Percentiles rank a stretch among this genome's conserved stretches.
phyloP scores from a whole-genome alignment of 1,140 invertebrate species.

The Trachymyrmex cornetzi region DNA sequence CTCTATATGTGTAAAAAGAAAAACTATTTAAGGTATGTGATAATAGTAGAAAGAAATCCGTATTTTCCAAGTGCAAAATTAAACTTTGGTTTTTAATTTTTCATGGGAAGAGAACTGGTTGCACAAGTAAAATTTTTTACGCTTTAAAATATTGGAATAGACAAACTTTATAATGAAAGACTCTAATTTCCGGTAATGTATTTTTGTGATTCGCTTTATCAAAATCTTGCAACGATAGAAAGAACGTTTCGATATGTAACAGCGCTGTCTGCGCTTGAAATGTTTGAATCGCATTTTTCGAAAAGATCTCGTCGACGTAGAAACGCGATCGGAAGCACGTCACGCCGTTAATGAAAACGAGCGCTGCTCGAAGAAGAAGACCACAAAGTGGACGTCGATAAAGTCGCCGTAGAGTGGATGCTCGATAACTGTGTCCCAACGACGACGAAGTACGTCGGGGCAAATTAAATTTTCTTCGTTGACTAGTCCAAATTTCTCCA shows the following conservation, averaged over 20 bases:
- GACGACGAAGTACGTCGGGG: conserved; percentile 15
- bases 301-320: neutral
- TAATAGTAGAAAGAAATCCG: neutral
- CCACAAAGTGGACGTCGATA: conserved; percentile 49
- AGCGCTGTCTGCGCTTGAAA: neutral
- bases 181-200: neutral
- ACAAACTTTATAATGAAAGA: neutral
- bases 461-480: conserved; percentile 70
- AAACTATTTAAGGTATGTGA: neutral
- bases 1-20: neutral
- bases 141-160: neutral
- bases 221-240: conserved; percentile 1
- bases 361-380: conserved; percentile 14
- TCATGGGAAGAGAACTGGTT: neutral
- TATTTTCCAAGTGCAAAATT: neutral
- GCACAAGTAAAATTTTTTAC: neutral
- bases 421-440: conserved; percentile 27
- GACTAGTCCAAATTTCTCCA: conserved; percentile 51
- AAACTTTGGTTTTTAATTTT: conserved; percentile 33
- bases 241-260: neutral
- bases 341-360: conserved; percentile 56
- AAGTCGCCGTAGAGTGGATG: conserved; percentile 30
- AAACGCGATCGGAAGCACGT: conserved; percentile 47
- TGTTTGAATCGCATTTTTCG: conserved; percentile 31
- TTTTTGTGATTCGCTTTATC: neutral